phyloP scores from a whole-genome alignment of 2,113 vertebrate genomes.

The Gambusia affinis region DNA sequence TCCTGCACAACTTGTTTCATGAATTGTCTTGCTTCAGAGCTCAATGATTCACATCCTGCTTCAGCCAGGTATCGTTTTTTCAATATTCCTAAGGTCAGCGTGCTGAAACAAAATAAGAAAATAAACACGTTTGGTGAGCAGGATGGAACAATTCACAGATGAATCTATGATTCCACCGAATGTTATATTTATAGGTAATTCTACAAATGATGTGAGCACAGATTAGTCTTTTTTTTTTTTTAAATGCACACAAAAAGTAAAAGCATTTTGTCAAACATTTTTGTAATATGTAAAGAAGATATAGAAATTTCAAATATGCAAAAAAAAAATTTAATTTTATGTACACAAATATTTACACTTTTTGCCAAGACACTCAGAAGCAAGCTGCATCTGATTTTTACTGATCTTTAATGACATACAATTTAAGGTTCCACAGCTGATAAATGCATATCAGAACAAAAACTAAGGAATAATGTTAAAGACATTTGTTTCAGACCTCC shows the following conservation, averaged over 20 bases:
- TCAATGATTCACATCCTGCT: conserved; percentile 49
- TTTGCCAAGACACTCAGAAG: background rate
- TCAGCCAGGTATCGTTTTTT: conserved; percentile 64
- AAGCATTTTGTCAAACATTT: background rate
- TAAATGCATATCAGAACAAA: background rate
- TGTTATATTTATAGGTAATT: no score
- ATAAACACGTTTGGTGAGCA: background rate
- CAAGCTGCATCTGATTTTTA: no score
- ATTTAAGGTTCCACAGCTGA: no score
- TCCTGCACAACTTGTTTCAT: conserved; percentile 73
- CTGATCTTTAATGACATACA: no score
- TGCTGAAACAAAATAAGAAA: conserved; percentile 55
- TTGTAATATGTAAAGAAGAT: background rate
- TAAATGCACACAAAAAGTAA: no score
- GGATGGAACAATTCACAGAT: background rate
- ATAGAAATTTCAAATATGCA: no score
- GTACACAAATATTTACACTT: no score
- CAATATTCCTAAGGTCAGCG: conserved; percentile 71
- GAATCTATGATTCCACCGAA: background rate
- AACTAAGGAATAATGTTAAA: background rate
- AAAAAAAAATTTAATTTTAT: no score
- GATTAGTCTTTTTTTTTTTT: background rate
- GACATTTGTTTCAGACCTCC: background rate
- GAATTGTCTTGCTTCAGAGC: conserved; percentile 52
- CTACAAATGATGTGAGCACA: background rate